Evolutionary conservation across 2,888 invertebrate genomes (phyloP).

Genomic region (Orchesellides sinensis): DNA sequence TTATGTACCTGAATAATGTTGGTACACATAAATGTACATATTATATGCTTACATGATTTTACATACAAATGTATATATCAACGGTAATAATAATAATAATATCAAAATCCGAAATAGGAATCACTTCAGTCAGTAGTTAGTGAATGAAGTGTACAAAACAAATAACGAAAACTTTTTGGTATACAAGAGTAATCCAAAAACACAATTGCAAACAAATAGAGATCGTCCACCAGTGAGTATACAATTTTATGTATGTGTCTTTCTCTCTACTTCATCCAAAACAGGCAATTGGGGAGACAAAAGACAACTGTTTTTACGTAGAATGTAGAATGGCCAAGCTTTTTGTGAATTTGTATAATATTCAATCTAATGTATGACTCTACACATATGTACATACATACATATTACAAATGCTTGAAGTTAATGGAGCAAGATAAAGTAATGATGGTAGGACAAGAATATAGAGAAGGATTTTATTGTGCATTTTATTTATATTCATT

Average conservation of each 20-base stretch:
- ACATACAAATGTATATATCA: slow-evolving; percentile 53
- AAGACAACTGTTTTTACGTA: not conserved
- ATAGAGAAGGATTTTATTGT: slow-evolving; percentile 29
- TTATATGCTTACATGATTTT: not conserved
- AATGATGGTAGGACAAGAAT: slow-evolving; percentile 45
- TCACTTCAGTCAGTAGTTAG: slow-evolving; percentile 41
- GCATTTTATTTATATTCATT: slow-evolving; percentile 26
- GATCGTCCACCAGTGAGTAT: slow-evolving; percentile 29
- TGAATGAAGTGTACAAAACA: slow-evolving; percentile 55
- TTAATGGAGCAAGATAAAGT: slow-evolving; percentile 47
- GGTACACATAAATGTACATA: slow-evolving; percentile 8
- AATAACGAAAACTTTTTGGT: slow-evolving; percentile 26
- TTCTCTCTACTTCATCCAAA: slow-evolving; percentile 12
- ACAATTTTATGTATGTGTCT: not conserved
- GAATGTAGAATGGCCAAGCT: not conserved
- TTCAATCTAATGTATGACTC: too few species aligned
- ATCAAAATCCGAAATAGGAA: slow-evolving; percentile 44
- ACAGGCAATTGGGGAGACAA: slow-evolving; percentile 31
- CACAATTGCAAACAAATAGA: slow-evolving; percentile 53
- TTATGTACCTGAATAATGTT: too few species aligned
- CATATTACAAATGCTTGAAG: slow-evolving; percentile 30
- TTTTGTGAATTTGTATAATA: not conserved
- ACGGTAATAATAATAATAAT: slow-evolving; percentile 56
- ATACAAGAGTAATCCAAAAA: slow-evolving; percentile 46
- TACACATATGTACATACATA: slow-evolving; percentile 32